Evolutionary conservation across 2,113 vertebrate genomes (phyloP), one percentile per base, ranked within the genome.

Genomic region (Hemiprocne comata): DNA sequence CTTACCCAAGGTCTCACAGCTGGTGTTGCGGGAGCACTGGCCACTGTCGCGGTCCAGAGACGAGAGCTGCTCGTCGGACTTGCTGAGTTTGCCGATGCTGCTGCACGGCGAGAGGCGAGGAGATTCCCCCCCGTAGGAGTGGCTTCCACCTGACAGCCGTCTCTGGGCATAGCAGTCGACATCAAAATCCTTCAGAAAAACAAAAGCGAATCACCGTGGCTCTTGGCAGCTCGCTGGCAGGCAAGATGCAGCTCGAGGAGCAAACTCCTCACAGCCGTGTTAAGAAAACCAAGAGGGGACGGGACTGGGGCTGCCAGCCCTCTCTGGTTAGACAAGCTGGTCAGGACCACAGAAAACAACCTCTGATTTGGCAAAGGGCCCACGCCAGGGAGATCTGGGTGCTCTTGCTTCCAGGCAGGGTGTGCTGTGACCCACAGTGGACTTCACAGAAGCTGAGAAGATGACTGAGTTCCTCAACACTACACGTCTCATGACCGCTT

Each of bases 11-110:
- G 99, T 99, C 97, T 99, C 99, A 97, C 99, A 99, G 98, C 99
- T 99, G 97, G 99, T 99, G 98, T 99, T 99, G 83, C 99, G 98
- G 50, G 99, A 99, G 97, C 99, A 99, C 97, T 99, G 99, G 8
- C 99, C 99, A 0, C 99, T 99, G 98, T 99, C 99, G 24, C 99
- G 98, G 97, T 99, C 99, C 98, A 99, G 98, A 1, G 99, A 99
- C 5, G 99, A 99, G 77, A 99, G 99, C 96, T 99, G 99, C 96
- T 99, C 99, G 0, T 99, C 99, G 0, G 99, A 99, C 95, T 99
- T 99, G 98, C 99, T 99, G 65, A 99, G 99, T 73, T 99, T 99
- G 80, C 99, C 99, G 11, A 99, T 99, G 98, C 99, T 99, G 97
- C 98, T 99, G 98, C 99, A 99, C 0, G 99, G 99, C 0, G 99